Percentiles rank a stretch among this genome's conserved stretches.
Conservation (phyloP, 2,113 vertebrate genomes). For the Boleophthalmus pectinirostris region DNA sequence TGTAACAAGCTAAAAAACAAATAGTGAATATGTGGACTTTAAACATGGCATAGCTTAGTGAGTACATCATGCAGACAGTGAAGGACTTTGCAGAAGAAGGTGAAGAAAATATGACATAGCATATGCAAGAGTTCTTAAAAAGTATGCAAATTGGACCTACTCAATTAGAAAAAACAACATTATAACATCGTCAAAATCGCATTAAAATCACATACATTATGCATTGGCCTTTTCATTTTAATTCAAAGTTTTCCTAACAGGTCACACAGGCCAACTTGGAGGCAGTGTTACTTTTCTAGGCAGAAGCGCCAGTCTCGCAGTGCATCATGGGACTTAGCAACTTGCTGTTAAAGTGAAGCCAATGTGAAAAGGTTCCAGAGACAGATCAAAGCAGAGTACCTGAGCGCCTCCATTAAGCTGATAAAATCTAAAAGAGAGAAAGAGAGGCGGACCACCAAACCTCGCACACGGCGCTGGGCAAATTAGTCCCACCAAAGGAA, state of each 20-base stretch:
- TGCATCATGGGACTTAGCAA: conserved; percentile 59
- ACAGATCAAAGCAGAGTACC: conserved; percentile 70
- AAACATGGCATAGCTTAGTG: too few relatives aligned
- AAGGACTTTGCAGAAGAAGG: too few relatives aligned
- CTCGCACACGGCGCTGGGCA: conserved; percentile 28
- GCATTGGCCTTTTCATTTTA: not conserved
- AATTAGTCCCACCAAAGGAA: conserved; percentile 45
- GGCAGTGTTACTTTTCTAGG: not conserved
- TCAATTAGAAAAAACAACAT: too few relatives aligned
- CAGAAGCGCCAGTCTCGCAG: conserved; percentile 7
- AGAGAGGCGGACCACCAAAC: conserved; percentile 48
- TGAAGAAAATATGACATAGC: too few relatives aligned
- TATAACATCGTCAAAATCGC: too few relatives aligned
- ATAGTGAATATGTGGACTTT: too few relatives aligned
- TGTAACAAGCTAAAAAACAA: too few relatives aligned
- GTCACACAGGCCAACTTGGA: not conserved
- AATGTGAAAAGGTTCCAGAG: conserved; percentile 65
- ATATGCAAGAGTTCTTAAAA: too few relatives aligned
- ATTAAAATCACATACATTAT: too few relatives aligned
- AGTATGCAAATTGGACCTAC: too few relatives aligned
- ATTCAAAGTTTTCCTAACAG: not conserved
- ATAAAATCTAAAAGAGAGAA: conserved; percentile 53
- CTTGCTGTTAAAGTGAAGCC: conserved; percentile 61
- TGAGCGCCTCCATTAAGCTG: conserved; percentile 60
- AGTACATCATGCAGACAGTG: too few relatives aligned